Evolutionary conservation across 2,113 vertebrate species (phyloP), one percentile per base, ranked within the genome.

Genomic region (Cinclus cinclus): DNA sequence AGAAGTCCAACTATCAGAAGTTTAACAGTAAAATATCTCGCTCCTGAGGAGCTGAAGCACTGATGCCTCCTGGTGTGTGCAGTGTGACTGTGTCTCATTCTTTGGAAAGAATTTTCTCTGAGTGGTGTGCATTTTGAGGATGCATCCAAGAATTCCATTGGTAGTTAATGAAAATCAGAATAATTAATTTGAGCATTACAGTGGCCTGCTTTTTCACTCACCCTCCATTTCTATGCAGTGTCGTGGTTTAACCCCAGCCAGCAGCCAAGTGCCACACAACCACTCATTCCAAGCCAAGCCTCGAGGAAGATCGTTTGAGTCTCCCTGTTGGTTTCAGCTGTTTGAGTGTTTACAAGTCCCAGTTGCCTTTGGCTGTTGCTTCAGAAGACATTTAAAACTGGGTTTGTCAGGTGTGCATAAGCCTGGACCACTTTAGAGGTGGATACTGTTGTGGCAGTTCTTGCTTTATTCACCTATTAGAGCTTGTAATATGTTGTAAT

Each of bases 281-380:
- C 1, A 0, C 53, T 75, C 0, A 0, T 52, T 74, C 52, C 37
- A 59, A 21, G 39, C 60, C 15, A 27, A 95, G 55, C 58, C 77
- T 73, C 3, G 50, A 73, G 69, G 69, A 93, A 94, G 95, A 89
- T 20, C 11, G 65, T 90, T 80, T 50, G 68, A 60, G 82, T 70
- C 97, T 97, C 52, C 28, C 49, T 89, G 95, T 92, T 21, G 39
- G 7, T 89, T 63, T 94, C 79, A 93, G 20, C 64, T 80, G 19
- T 87, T 63, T 12, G 11, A 17, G 21, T 83, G 90, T 97, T 96
- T 86, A 30, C 69, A 89, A 35, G 46, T 89, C 53, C 49, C 77
- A 18, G 0, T 84, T 89, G 49, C 42, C 37, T 78, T 58, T 18
- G 50, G 41, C 81, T 94, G 64, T 89, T 69, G 82, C 79, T 94